phyloP scores from a whole-genome alignment of 1,140 invertebrate genomes.

The Drosophila littoralis region DNA sequence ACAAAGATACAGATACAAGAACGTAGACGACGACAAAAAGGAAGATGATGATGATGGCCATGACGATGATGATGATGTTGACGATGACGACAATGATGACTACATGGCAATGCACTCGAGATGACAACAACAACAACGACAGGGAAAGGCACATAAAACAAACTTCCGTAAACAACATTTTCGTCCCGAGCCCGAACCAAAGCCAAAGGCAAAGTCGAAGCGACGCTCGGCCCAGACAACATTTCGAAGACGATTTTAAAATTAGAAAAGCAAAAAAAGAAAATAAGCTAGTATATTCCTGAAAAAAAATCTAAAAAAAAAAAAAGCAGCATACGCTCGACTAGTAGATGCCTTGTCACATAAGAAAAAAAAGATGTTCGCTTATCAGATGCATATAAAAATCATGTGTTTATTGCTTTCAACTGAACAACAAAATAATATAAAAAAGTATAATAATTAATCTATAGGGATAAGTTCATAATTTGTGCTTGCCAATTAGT shows the following conservation, averaged over 20 bases:
- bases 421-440: too few relatives aligned
- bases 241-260: slow-evolving; percentile 76
- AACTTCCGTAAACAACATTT: slow-evolving; percentile 76
- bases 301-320: slow-evolving; percentile 18
- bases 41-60: slow-evolving; percentile 7
- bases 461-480: too few relatives aligned
- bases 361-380: too few relatives aligned
- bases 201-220: slow-evolving; percentile 45
- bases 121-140: slow-evolving; percentile 37
- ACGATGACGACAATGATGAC: slow-evolving; percentile 38
- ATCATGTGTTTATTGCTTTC: too few relatives aligned
- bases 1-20: slow-evolving; percentile 49
- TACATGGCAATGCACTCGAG: slow-evolving; percentile 79
- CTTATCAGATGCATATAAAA: too few relatives aligned
- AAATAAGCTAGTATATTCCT: slow-evolving; percentile 46
- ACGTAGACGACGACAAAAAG: slow-evolving; percentile 17
- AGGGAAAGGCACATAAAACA: slow-evolving; percentile 4
- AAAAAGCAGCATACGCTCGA: slow-evolving; percentile 2
- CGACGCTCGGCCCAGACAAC: slow-evolving; percentile 58
- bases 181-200: background rate
- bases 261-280: slow-evolving; percentile 72
- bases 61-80: slow-evolving; percentile 25
- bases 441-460: too few relatives aligned
- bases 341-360: background rate
- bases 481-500: too few relatives aligned